Conservation (phyloP, 2,888 invertebrate species). For the Thera obeliscata region DNA sequence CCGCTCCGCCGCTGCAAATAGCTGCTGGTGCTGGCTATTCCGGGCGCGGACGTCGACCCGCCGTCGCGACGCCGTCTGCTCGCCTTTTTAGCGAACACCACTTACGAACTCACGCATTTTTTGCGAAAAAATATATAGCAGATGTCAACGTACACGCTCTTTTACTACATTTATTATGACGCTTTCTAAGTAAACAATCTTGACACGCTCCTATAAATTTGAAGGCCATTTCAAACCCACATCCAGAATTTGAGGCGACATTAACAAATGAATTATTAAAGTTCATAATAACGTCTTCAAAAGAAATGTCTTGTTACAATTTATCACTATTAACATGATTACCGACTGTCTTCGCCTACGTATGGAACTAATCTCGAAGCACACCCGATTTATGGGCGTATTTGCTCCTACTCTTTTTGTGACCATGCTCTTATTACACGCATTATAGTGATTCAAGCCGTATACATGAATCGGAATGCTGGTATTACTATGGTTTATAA, state of each 20-base stretch:
- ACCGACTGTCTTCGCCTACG: conserved; percentile 24
- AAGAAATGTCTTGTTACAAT: conserved; percentile 41
- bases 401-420: conserved; percentile 25
- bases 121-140: conserved; percentile 71
- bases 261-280: conserved; percentile 40
- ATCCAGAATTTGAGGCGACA: conserved; percentile 32
- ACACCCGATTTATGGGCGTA: conserved; percentile 22
- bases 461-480: conserved; percentile 49
- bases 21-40: conserved; percentile 82
- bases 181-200: conserved; percentile 55
- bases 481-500: conserved; percentile 52
- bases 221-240: conserved; percentile 40
- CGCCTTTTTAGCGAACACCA: conserved; percentile 81
- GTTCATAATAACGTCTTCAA: conserved; percentile 41
- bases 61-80: conserved; percentile 83
- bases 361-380: conserved; percentile 29
- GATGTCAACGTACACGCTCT: conserved; percentile 73
- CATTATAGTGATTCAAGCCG: conserved; percentile 30
- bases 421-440: conserved; percentile 18
- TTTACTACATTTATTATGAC: conserved; percentile 59
- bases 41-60: conserved; percentile 83
- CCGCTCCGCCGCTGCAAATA: conserved; percentile 78
- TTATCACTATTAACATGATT: conserved; percentile 40
- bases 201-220: conserved; percentile 49
- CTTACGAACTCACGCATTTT: conserved; percentile 76